These are phyloP conservation scores for Conops quadrifasciatus DNA, from an alignment of 2,888 invertebrate species.

Conservation along the genomic window DNA sequence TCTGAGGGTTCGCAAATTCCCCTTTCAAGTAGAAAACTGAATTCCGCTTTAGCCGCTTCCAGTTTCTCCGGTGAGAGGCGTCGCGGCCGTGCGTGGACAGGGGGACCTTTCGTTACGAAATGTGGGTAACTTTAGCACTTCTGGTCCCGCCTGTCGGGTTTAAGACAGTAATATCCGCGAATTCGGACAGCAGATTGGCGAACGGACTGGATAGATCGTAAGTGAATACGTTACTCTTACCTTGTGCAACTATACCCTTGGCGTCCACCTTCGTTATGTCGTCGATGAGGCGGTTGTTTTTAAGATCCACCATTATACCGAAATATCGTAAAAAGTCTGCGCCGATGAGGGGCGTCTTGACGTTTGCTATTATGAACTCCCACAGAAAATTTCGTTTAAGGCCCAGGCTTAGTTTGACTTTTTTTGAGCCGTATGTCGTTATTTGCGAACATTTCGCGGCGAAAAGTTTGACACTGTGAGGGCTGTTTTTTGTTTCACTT, in stretches of 20 bases:
- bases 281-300: neutral
- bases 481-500: neutral
- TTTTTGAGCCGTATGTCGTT: neutral
- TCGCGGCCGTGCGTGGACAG: conserved; percentile 18
- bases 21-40: neutral
- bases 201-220: too few relatives aligned
- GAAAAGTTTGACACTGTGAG: neutral
- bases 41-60: neutral
- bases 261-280: too few relatives aligned
- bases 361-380: too few relatives aligned
- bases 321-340: too few relatives aligned
- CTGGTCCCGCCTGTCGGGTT: too few relatives aligned
- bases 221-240: too few relatives aligned
- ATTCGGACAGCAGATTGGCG: too few relatives aligned
- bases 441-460: neutral
- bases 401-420: neutral
- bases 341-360: too few relatives aligned
- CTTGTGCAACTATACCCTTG: conserved; percentile 14
- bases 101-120: too few relatives aligned
- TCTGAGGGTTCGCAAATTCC: conserved; percentile 16
- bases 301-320: neutral
- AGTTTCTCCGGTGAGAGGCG: conserved; percentile 22
- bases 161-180: too few relatives aligned
- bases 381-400: too few relatives aligned
- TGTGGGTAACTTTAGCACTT: too few relatives aligned